A percentile compares a stretch with the other conserved stretches of the same genome.
phyloP scores from a whole-genome alignment of 2,888 invertebrate species.

The Stegana nigrithorax region DNA sequence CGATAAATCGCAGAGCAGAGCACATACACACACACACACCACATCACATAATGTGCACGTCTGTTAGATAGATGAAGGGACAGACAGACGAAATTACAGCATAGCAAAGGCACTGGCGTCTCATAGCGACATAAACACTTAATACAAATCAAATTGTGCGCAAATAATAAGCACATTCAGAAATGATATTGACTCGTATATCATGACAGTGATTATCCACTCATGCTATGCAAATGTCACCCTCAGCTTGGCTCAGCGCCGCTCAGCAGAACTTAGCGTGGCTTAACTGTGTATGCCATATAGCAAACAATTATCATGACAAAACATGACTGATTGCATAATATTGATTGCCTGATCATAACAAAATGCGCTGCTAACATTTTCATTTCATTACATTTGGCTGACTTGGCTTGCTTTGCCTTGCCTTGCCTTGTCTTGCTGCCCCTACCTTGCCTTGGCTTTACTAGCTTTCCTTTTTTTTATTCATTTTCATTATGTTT shows the following conservation, averaged over 20 bases:
- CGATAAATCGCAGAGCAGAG: neutral
- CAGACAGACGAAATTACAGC: neutral
- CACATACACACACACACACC: neutral
- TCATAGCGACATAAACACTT: neutral
- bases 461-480: conserved; percentile 27
- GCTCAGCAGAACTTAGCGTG: conserved; percentile 13
- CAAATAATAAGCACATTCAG: conserved; percentile 34
- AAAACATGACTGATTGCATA: conserved; percentile 50
- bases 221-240: too few relatives aligned
- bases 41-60: too few relatives aligned
- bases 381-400: neutral
- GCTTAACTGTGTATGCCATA: neutral
- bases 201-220: conserved; percentile 30
- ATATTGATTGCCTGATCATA: too few relatives aligned
- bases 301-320: conserved; percentile 49
- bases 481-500: neutral
- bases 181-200: neutral
- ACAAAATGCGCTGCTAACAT: conserved; percentile 9
- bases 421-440: neutral
- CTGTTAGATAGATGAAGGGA: neutral
- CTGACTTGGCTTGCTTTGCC: neutral
- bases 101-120: neutral
- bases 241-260: too few relatives aligned
- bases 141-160: conserved; percentile 44
- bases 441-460: conserved; percentile 16